Conservation (phyloP, 2,113 vertebrate genomes). For the Narcine bancroftii region DNA sequence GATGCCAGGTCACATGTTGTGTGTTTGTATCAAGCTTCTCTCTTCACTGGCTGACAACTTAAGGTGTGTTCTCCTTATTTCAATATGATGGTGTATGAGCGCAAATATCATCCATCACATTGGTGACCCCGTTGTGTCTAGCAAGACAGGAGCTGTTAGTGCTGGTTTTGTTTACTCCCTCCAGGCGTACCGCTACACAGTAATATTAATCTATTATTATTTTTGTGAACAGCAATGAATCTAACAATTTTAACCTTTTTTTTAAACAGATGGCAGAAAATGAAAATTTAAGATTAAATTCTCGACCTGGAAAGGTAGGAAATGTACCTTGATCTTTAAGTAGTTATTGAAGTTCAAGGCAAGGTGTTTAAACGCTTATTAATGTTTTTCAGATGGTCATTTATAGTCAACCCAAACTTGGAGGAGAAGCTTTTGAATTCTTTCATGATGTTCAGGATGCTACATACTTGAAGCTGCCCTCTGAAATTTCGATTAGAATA, state of each 20-base stretch:
- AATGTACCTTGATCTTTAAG: neutral
- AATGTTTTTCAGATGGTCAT: constrained; percentile 66
- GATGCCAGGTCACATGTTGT: no score
- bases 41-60: no score
- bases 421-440: constrained; percentile 63
- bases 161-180: no score
- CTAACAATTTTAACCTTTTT: neutral
- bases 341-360: neutral
- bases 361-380: neutral
- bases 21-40: no score
- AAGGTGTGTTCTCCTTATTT: no score
- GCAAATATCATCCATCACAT: no score
- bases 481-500: constrained; percentile 70
- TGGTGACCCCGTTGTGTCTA: no score
- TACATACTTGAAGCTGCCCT: constrained; percentile 67
- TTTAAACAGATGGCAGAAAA: constrained; percentile 51
- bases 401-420: constrained; percentile 56
- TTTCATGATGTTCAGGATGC: constrained; percentile 69
- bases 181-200: no score
- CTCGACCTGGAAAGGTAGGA: constrained; percentile 82
- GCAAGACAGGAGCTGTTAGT: no score
- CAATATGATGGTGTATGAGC: no score
- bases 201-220: no score
- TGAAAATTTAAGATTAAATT: constrained; percentile 65
- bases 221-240: neutral